Evolutionary conservation across 1,140 invertebrate species (phyloP), one percentile per base, ranked within the genome.

Genomic region (Aphaenogaster rudis): DNA sequence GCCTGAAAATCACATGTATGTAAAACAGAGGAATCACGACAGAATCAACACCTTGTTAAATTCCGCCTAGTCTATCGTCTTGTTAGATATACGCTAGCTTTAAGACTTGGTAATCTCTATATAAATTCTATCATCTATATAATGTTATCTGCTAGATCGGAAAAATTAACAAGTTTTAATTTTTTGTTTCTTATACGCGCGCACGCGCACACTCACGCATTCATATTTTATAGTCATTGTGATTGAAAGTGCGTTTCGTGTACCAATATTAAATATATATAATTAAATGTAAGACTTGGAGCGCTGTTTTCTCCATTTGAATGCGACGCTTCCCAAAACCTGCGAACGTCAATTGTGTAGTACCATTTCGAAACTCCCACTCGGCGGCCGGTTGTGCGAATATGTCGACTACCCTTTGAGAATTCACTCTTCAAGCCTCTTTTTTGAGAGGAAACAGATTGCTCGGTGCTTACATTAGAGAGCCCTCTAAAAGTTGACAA

Each of bases 1-100:
- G 9, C 52, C n/a, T 33, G 48, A 76, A 61, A 78, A 88, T 88
- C 88, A 57, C 15, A 85, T 54, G 57, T 57, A 61, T 45, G 48
- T 54, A 33, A 28, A 78, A 11, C 50, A 54, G 57, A 87, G 66
- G 82, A 80, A 80, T 80, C 7, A 52, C 33, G 61, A 28, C 8
- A 21, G 8, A 78, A 39, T 48, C 21, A 1, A 0, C 54, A 33
- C 17, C 61, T 66, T 63, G 42, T 78, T 78, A 48, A 78, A 48
- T n/a, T n/a, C 17, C 15, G 28, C 0, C 9, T n/a, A 59, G 48
- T 63, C 9, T 36, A 39, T 11, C 17, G 1, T 79, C 33, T 79
- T 66, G 45, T 66, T 66, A 79, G 7, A 50, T 39, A 8, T 0
- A 33, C 8, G 7, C 2, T 48, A 48, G 3, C 42, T 80, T 67